Evolutionary conservation across 2,113 vertebrate species (phyloP).

Genomic region (Todiramphus saurophagus): DNA sequence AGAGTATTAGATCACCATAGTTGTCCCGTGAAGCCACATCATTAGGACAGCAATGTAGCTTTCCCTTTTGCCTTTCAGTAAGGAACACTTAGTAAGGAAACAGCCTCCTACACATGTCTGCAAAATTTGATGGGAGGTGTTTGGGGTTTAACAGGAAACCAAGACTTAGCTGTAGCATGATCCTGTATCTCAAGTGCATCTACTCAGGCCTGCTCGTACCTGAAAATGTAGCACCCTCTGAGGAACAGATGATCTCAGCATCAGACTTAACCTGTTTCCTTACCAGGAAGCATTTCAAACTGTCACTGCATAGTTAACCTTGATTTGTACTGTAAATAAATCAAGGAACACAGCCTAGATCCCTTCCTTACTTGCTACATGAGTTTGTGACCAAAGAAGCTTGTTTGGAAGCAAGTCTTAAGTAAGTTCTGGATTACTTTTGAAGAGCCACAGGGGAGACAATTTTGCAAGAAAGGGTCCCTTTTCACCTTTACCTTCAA

Average conservation of each 20-base stretch:
- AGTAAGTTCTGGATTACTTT: neutral
- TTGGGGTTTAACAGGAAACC: neutral
- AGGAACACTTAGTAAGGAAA: neutral
- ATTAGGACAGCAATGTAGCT: neutral
- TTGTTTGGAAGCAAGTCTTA: neutral
- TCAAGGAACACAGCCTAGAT: neutral
- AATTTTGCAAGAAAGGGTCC: neutral
- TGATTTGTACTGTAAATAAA: neutral
- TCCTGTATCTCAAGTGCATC: neutral
- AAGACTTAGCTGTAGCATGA: neutral
- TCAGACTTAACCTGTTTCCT: neutral
- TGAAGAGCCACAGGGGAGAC: neutral
- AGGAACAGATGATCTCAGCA: neutral
- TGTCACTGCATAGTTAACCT: neutral
- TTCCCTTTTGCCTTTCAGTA: neutral
- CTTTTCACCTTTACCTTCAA: conserved; percentile 82
- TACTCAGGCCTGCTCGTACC: neutral
- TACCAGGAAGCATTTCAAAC: neutral
- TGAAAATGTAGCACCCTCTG: neutral
- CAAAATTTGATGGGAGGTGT: neutral
- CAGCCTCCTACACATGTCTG: neutral
- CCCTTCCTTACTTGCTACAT: neutral
- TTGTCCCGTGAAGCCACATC: neutral
- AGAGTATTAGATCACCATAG: neutral
- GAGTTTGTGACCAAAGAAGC: neutral